A percentile compares a stretch with the other conserved stretches of the same genome.
Conservation (phyloP, 2,888 invertebrate genomes). For the Dione juno region DNA sequence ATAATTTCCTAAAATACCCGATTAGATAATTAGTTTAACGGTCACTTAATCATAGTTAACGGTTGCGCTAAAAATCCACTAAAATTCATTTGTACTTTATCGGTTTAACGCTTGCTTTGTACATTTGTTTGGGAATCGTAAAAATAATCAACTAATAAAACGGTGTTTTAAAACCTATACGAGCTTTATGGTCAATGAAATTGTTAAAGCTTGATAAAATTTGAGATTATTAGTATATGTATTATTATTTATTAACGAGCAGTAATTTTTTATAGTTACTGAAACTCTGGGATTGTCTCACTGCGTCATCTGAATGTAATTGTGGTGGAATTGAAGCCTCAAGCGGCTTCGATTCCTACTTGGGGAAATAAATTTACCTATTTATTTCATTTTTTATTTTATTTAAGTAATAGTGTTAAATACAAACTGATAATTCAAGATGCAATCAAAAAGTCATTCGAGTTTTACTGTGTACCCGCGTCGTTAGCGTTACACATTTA, state of each 20-base stretch:
- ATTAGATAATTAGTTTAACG: constrained; percentile 77
- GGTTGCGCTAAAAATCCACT: constrained; percentile 61
- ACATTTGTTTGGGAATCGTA: constrained; percentile 45
- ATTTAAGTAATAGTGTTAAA: too few species aligned
- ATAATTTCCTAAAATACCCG: constrained; percentile 58
- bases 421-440: too few species aligned
- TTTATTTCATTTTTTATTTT: too few species aligned
- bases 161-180: constrained; percentile 31
- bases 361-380: too few species aligned
- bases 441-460: too few species aligned
- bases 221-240: neutral
- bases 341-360: too few species aligned
- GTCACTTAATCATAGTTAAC: constrained; percentile 75
- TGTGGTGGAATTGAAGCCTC: too few species aligned
- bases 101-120: constrained; percentile 68
- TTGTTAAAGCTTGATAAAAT: constrained; percentile 11
- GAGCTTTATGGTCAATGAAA: constrained; percentile 31
- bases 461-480: too few species aligned
- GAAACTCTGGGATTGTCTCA: too few species aligned
- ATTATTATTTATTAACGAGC: neutral
- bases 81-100: constrained; percentile 57
- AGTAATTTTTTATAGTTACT: too few species aligned
- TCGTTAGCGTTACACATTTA: too few species aligned
- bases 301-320: too few species aligned
- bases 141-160: constrained; percentile 46